Conservation (phyloP, 1,140 invertebrate species). For the Magallana gigas region DNA sequence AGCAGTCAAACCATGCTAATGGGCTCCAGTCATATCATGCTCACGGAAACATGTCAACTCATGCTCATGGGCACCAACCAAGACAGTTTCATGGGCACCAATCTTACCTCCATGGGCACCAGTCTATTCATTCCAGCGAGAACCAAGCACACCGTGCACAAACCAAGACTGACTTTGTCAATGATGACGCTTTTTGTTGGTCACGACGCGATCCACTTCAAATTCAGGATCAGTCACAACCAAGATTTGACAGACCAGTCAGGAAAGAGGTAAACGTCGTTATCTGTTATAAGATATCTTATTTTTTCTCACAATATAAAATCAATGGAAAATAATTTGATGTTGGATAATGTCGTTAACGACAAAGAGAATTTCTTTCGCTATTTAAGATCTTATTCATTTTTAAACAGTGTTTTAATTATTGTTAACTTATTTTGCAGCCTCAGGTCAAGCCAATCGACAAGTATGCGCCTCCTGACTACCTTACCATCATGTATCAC, state of each 20-base stretch:
- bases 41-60: neutral
- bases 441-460: neutral
- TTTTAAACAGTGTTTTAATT: neutral
- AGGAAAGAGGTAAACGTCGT: neutral
- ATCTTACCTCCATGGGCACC: neutral
- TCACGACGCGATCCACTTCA: neutral
- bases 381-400: too few species aligned
- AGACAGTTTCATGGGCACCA: neutral
- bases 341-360: neutral
- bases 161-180: neutral
- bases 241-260: neutral
- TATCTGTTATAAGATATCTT: neutral
- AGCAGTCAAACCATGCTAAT: neutral
- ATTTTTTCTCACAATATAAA: neutral
- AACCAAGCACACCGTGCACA: neutral
- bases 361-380: too few species aligned
- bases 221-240: neutral
- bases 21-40: neutral
- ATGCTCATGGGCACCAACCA: neutral
- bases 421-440: neutral
- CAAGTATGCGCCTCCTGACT: neutral
- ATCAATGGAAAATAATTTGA: neutral
- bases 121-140: neutral
- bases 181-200: neutral
- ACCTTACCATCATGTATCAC: neutral